Conservation (phyloP, 2,113 vertebrate genomes). For the Butastur rufipennis region DNA sequence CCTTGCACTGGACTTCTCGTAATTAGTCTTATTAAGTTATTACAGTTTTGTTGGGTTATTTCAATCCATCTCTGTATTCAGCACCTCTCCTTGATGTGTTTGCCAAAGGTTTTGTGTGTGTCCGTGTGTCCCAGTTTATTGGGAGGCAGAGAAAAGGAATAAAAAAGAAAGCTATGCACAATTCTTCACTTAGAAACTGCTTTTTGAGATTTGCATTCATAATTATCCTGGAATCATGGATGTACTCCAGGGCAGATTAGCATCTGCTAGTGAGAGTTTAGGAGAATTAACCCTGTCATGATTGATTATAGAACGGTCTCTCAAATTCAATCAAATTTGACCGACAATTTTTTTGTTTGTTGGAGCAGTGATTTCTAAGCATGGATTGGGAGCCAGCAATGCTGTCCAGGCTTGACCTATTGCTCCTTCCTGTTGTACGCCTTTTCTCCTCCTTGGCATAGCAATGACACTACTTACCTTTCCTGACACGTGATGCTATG, state of each 20-base stretch:
- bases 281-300: slow-evolving; percentile 21
- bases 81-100: background rate
- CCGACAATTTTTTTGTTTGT: background rate
- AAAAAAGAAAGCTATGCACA: background rate
- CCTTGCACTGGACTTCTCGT: background rate
- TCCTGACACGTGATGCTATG: background rate
- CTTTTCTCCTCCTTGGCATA: background rate
- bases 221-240: background rate
- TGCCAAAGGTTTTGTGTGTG: background rate
- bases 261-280: slow-evolving; percentile 9
- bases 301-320: background rate
- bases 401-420: slow-evolving; percentile 11
- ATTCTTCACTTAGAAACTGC: background rate
- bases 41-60: background rate
- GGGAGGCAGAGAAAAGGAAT: background rate
- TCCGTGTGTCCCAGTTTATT: background rate
- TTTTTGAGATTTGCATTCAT: background rate
- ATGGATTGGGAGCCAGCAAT: background rate
- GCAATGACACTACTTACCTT: slow-evolving; percentile 12
- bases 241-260: background rate
- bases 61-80: background rate
- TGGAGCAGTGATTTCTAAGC: background rate
- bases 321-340: background rate
- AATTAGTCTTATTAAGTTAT: background rate
- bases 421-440: slow-evolving; percentile 1